Percentiles rank a stretch among this genome's conserved stretches.
Conservation (phyloP, 2,113 vertebrate species). For the Talpa occidentalis region DNA sequence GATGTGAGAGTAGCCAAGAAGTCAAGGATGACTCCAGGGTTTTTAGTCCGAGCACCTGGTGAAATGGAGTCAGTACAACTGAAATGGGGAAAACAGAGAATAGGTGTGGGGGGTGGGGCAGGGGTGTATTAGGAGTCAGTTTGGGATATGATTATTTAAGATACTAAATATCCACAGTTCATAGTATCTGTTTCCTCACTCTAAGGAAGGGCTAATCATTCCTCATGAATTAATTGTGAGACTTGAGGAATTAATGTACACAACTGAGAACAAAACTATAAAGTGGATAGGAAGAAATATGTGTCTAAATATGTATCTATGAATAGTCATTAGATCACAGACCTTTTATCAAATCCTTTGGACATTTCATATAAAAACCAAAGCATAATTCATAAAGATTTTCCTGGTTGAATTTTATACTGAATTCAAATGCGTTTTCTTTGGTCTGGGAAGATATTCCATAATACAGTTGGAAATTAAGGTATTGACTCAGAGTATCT, state of each 20-base stretch:
- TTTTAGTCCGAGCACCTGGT: neutral
- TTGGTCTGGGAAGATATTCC: neutral
- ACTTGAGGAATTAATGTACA: neutral
- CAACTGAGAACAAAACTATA: slow-evolving; percentile 40
- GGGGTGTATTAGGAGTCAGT: neutral
- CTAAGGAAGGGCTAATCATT: neutral
- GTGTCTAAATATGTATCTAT: neutral
- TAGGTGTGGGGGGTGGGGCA: neutral
- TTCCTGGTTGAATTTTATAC: slow-evolving; percentile 38
- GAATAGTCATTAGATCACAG: neutral
- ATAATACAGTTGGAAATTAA: slow-evolving; percentile 24
- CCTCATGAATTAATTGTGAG: neutral
- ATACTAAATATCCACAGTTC: neutral
- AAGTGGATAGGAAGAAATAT: neutral
- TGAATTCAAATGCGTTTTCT: neutral
- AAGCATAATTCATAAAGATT: neutral
- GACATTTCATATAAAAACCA: slow-evolving; percentile 32
- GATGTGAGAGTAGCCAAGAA: neutral
- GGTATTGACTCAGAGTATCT: neutral
- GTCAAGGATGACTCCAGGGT: neutral
- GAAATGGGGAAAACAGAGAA: neutral
- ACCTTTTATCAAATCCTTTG: slow-evolving; percentile 24
- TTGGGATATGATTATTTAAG: neutral
- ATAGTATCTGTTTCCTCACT: neutral
- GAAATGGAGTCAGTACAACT: neutral